A percentile compares a stretch with the other conserved stretches of the same genome.
phyloP scores from a whole-genome alignment of 2,888 invertebrate species.

The Labia minor region DNA sequence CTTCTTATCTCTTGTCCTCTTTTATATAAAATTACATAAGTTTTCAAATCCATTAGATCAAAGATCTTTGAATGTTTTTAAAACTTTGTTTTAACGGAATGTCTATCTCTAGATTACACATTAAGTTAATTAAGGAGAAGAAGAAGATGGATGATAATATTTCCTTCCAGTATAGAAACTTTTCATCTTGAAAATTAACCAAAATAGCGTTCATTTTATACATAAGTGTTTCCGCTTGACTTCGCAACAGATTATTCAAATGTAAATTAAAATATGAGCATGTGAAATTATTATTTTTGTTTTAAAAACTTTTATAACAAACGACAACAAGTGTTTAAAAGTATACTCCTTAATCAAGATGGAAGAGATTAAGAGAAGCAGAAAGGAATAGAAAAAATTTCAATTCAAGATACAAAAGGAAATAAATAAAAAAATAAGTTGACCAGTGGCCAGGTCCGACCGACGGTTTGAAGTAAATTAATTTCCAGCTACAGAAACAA shows the following conservation, averaged over 20 bases:
- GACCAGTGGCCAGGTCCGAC: too few species aligned
- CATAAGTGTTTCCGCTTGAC: constrained; percentile 7
- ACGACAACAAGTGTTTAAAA: constrained; percentile 1
- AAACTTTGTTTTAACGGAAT: constrained; percentile 4
- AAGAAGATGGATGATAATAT: constrained; percentile 13
- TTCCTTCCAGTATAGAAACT: background rate
- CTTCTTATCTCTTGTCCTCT: background rate
- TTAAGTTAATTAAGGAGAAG: constrained; percentile 7
- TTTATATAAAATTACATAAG: constrained; percentile 7
- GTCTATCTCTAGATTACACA: constrained; percentile 2
- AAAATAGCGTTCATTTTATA: constrained; percentile 1
- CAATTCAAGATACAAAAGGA: too few species aligned
- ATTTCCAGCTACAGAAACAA: too few species aligned
- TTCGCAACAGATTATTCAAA: background rate
- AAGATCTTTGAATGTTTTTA: background rate
- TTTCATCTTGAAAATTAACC: constrained; percentile 8
- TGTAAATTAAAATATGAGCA: background rate
- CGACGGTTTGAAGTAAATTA: too few species aligned
- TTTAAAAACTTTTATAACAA: background rate
- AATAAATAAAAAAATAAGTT: too few species aligned
- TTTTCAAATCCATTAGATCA: constrained; percentile 3
- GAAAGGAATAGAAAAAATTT: too few species aligned
- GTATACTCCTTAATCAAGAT: background rate
- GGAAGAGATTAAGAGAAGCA: background rate
- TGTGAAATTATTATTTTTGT: background rate